Evolutionary conservation across 2,888 invertebrate genomes (phyloP).

Genomic region (Furcula furcula): DNA sequence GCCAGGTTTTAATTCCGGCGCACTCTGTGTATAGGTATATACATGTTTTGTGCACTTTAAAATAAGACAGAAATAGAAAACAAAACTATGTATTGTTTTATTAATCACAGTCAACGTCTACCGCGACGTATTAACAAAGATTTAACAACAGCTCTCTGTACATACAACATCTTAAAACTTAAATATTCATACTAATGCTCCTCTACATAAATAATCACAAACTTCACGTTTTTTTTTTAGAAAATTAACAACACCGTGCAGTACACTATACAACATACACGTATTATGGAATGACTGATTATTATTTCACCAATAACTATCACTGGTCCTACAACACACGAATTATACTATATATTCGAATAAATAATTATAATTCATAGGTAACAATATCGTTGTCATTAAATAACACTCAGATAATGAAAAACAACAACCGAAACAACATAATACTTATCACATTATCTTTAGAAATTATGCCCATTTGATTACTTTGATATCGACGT

Average conservation of each 20-base stretch:
- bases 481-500: too few species aligned
- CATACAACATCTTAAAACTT: too few species aligned
- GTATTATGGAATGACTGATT: conserved; percentile 21
- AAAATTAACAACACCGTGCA: conserved; percentile 4
- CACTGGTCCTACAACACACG: neutral
- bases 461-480: too few species aligned
- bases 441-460: conserved; percentile 8
- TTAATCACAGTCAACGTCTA: neutral
- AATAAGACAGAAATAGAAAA: neutral
- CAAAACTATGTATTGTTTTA: neutral
- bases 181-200: too few species aligned
- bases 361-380: conserved; percentile 4
- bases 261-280: conserved; percentile 6
- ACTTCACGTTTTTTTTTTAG: too few species aligned
- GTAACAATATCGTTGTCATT: neutral
- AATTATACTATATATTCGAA: conserved; percentile 3
- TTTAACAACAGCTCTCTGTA: too few species aligned
- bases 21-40: neutral
- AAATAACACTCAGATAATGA: neutral
- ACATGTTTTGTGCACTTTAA: neutral
- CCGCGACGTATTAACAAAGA: neutral
- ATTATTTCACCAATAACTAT: conserved; percentile 5
- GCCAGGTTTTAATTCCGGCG: neutral
- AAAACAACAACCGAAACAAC: conserved; percentile 10
- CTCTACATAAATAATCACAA: too few species aligned